phyloP scores from a whole-genome alignment of 2,113 vertebrate species.

The Synodontis membranacea region DNA sequence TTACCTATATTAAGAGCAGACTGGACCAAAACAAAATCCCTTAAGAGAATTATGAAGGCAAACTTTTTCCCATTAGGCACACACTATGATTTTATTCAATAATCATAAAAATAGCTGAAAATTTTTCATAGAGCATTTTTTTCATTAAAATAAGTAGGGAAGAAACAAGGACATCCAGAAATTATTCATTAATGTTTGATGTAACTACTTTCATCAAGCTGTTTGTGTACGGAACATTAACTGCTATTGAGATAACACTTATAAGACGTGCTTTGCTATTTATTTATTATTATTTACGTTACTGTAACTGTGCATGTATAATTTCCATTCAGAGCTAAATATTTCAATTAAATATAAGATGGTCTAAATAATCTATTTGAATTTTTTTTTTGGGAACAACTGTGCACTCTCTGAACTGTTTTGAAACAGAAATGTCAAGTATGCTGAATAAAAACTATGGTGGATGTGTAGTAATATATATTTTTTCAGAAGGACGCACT shows the following conservation, averaged over 20 bases:
- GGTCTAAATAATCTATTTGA: too few species aligned
- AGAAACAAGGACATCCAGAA: neutral
- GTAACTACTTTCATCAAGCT: neutral
- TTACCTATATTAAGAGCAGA: neutral
- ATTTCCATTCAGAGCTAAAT: neutral
- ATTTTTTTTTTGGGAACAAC: neutral
- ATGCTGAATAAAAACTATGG: neutral
- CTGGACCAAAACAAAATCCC: neutral
- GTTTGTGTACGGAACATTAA: neutral
- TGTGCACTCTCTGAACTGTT: neutral
- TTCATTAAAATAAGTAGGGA: neutral
- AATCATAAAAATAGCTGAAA: neutral
- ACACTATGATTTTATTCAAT: neutral
- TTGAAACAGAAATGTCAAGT: neutral
- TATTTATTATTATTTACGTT: neutral
- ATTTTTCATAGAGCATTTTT: neutral
- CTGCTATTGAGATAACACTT: neutral
- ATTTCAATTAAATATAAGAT: neutral
- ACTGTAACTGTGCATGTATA: neutral
- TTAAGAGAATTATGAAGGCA: neutral
- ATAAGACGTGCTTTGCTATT: neutral
- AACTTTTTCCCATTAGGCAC: neutral
- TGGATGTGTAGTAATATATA: neutral
- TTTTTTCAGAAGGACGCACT: neutral
- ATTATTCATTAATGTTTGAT: neutral